A percentile compares a stretch with the other conserved stretches of the same genome.
phyloP scores from a whole-genome alignment of 1,140 invertebrate species.

The Parasteatoda tepidariorum region DNA sequence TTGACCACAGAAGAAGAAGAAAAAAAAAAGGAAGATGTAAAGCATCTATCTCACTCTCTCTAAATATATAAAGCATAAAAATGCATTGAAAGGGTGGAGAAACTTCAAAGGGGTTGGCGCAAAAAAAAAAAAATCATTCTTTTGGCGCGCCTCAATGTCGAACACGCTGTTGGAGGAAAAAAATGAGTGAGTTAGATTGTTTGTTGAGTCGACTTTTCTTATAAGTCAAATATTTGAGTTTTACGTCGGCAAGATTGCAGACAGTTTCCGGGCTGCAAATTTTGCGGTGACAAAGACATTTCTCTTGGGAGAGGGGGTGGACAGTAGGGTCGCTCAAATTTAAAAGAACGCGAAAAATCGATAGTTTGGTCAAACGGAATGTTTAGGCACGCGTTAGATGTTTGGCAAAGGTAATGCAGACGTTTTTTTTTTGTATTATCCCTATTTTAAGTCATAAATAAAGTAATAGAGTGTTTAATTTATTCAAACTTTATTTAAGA shows the following conservation, averaged over 20 bases:
- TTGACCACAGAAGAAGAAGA: not conserved
- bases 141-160: not conserved
- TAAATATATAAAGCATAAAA: not conserved
- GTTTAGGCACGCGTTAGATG: not conserved
- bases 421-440: no score
- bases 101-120: not conserved
- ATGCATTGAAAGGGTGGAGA: not conserved
- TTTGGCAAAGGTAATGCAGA: not conserved
- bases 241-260: conserved; percentile 15
- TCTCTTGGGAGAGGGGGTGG: not conserved
- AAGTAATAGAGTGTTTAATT: no score
- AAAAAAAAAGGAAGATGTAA: not conserved
- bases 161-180: conserved; percentile 8
- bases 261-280: conserved; percentile 5
- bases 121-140: not conserved
- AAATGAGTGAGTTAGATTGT: conserved; percentile 18
- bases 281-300: conserved; percentile 33
- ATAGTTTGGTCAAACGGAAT: no score
- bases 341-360: no score
- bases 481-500: no score
- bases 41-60: no score
- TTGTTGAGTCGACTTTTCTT: conserved; percentile 23
- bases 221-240: conserved; percentile 53
- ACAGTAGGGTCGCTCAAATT: not conserved
- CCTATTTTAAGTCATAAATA: no score